Percentiles rank a stretch among this genome's conserved stretches.
Conservation (phyloP, 2,113 vertebrate genomes). For the Ptilorrhoa leucosticta region DNA sequence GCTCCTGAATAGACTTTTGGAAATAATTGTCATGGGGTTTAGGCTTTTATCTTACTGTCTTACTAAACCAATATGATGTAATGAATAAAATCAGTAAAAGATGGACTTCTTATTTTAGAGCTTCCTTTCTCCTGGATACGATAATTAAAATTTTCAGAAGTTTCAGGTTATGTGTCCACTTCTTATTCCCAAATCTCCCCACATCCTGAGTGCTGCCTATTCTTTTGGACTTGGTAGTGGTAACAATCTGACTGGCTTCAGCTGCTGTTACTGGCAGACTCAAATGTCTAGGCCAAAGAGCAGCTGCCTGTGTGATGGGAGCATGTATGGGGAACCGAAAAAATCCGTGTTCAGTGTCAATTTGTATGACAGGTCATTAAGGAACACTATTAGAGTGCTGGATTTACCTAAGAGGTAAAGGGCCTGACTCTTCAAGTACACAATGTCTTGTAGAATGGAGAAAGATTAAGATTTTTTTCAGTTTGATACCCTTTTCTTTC, state of each 20-base stretch:
- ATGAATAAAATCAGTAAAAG: background rate
- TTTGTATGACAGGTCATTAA: background rate
- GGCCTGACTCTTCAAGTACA: background rate
- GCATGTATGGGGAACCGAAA: background rate
- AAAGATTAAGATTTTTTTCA: background rate
- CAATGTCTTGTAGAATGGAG: background rate
- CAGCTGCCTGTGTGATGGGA: background rate
- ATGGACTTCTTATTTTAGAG: background rate
- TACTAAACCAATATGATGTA: background rate
- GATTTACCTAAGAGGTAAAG: background rate
- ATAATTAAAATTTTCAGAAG: background rate
- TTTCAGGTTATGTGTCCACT: background rate
- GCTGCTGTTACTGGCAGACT: background rate
- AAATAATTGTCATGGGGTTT: background rate
- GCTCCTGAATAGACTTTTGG: background rate
- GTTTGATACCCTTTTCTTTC: background rate
- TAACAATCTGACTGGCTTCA: background rate
- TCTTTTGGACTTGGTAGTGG: background rate
- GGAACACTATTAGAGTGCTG: background rate
- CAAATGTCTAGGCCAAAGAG: background rate
- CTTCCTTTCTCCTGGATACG: background rate
- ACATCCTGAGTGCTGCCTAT: background rate
- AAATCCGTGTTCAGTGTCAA: background rate
- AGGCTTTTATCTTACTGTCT: background rate
- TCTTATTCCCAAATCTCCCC: background rate